Base-by-base conservation (phyloP, 2,888 invertebrate genomes). In the Apodemia zela region DNA sequence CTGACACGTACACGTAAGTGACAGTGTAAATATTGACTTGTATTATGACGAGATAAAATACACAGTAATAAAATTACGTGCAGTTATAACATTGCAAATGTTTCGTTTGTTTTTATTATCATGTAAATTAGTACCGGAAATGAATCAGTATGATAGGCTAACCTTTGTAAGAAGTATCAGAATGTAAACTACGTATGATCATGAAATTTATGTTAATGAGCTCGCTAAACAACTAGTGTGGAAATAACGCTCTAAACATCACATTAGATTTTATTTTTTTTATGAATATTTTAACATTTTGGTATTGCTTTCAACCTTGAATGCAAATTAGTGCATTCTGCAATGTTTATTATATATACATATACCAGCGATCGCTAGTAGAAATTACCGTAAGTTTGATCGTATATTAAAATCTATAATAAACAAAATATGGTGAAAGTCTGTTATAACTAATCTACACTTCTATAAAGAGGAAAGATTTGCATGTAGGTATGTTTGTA, bases 171-270 rank as follows among this genome's bases (percentile, higher is more conserved):
- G 21, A 51, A 51, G 54, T 6, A 54, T 69, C 76, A 76, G 66
- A 72, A 68, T 72, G 73, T 70, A 68, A 71, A 71, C 73, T 72
- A 73, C 75, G 51, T 60, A 69, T 76, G 77, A 75, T 74, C 79
- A 73, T 77, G 80, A 75, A 82, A 84, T 77, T 69, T 76, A 79
- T 79, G 84, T 75, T 87, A 87, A 90, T 85, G 81, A 76, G 75
- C 71, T 66, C 73, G 78, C 76, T 85, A 87, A 85, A 83, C 76
- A 80, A 72, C 62, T 64, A 17, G 21, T 62, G 42, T 57, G 54
- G 38, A 17, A 18, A 25, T 13, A 25, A 13, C 1, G 54, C n/a
- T 57, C 21, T 25, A 25, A 21, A 57, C 29, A 57, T n/a, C 29
- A 11, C 25, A 21, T 29, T 57, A 25, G 15, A 15, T 54, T 54